These are phyloP conservation scores for Rhombomys opimus DNA, from an alignment of 2,113 vertebrate genomes.

Conservation along the genomic window DNA sequence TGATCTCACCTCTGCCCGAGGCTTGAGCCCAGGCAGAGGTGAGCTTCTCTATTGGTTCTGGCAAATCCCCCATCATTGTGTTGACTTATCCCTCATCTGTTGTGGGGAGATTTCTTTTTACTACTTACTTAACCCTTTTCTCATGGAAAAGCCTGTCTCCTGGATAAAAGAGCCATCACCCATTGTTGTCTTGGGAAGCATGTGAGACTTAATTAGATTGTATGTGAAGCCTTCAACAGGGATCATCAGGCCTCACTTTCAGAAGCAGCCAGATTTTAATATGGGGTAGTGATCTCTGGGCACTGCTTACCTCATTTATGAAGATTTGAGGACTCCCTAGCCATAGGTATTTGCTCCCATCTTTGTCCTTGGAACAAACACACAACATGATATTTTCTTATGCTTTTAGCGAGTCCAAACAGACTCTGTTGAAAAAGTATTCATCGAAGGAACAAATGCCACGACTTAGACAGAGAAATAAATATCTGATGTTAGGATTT, in stretches of 20 bases:
- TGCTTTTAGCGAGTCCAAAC: not conserved
- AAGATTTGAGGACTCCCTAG: not conserved
- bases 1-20: not conserved
- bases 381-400: not conserved
- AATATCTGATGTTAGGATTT: not conserved
- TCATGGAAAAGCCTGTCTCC: not conserved
- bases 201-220: not conserved
- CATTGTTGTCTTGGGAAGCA: not conserved
- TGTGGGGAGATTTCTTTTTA: not conserved
- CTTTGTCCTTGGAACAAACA: not conserved
- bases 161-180: not conserved
- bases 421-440: not conserved
- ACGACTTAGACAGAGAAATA: conserved; percentile 3
- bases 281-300: not conserved
- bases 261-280: not conserved
- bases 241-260: not conserved
- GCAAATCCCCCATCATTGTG: not conserved
- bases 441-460: not conserved
- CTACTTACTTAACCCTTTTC: not conserved
- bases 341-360: not conserved
- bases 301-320: not conserved
- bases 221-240: not conserved
- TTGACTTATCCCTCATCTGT: not conserved
- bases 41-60: not conserved
- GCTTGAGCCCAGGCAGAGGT: not conserved